These are phyloP conservation scores for Halictus ligatus DNA, from an alignment of 2,888 invertebrate genomes.

Conservation along the genomic window DNA sequence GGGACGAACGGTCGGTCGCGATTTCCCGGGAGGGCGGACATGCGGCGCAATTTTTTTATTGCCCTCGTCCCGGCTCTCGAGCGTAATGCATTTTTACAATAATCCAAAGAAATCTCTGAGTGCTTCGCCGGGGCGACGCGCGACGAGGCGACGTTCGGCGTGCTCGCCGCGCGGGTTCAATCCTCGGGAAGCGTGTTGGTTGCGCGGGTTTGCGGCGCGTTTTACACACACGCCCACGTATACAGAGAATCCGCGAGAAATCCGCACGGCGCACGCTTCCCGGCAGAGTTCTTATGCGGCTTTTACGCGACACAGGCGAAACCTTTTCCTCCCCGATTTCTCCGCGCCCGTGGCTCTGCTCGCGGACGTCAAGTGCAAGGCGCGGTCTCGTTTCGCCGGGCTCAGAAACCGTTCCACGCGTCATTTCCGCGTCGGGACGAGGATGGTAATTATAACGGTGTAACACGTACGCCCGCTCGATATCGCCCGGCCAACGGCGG, in stretches of 20 bases:
- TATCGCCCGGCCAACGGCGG: constrained; percentile 24
- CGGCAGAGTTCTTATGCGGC: constrained; percentile 47
- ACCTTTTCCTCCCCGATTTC: constrained; percentile 25
- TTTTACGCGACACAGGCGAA: constrained; percentile 38
- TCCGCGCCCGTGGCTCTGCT: neutral
- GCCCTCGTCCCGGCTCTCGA: constrained; percentile 7
- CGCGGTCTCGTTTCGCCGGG: constrained; percentile 22
- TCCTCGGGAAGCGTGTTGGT: constrained; percentile 7
- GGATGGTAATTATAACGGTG: constrained; percentile 62
- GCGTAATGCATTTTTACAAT: constrained; percentile 61
- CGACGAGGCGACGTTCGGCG: constrained; percentile 30
- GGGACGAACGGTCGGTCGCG: neutral
- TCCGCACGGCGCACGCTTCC: neutral
- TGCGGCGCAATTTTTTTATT: neutral
- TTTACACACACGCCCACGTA: neutral
- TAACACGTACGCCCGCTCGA: constrained; percentile 25
- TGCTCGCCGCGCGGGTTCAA: constrained; percentile 38
- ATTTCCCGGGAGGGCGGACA: constrained; percentile 6
- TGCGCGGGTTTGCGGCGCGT: neutral
- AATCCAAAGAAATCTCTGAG: constrained; percentile 54
- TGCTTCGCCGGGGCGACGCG: neutral
- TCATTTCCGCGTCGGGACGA: constrained; percentile 31
- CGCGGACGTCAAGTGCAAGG: constrained; percentile 44
- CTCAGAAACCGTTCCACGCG: constrained; percentile 38
- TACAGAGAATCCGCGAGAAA: neutral